Conservation (phyloP, 1,140 invertebrate species). For the Yoshiicerus persimilis region DNA sequence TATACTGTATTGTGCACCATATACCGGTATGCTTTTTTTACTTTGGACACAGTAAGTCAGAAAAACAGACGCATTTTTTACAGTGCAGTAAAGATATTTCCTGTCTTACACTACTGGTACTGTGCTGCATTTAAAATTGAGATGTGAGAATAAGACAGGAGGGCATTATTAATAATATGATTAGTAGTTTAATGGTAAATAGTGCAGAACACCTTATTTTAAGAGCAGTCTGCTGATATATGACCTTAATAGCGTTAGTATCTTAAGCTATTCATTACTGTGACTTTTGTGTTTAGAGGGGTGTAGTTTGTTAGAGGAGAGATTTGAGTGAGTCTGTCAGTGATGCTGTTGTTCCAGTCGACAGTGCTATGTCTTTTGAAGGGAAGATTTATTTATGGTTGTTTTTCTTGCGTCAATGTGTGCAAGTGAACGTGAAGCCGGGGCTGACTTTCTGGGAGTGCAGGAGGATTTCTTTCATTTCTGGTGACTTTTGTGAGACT, state of each 20-base stretch:
- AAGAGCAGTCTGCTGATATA: too few relatives aligned
- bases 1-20: neutral
- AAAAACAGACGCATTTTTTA: neutral
- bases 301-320: neutral
- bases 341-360: neutral
- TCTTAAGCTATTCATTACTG: neutral
- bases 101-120: neutral
- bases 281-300: neutral
- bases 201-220: neutral
- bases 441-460: neutral
- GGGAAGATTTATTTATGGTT: neutral
- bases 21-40: too few relatives aligned
- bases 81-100: neutral
- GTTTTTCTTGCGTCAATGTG: conserved; percentile 11
- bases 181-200: too few relatives aligned
- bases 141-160: too few relatives aligned
- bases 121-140: too few relatives aligned
- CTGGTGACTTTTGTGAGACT: neutral
- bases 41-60: too few relatives aligned
- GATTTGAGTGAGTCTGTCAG: neutral
- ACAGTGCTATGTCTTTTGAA: neutral
- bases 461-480: neutral
- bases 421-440: conserved; percentile 2
- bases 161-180: too few relatives aligned
- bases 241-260: too few relatives aligned